Evolutionary conservation across 2,113 vertebrate genomes (phyloP).

Genomic region (Gasterosteus aculeatus): DNA sequence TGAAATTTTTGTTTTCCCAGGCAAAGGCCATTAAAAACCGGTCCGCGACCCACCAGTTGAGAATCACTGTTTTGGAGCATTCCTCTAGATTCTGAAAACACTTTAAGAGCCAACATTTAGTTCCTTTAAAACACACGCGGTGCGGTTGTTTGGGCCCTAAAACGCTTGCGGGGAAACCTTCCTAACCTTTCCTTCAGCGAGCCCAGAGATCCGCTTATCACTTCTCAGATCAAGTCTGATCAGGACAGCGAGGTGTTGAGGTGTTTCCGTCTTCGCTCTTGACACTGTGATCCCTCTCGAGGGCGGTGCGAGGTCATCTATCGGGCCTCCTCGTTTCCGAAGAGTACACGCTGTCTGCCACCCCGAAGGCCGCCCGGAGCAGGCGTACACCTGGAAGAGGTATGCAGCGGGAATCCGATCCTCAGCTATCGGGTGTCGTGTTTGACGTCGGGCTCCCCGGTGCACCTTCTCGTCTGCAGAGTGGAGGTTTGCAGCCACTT

Average conservation of each 20-base stretch:
- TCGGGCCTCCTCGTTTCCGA: slow-evolving; percentile 42
- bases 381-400: slow-evolving; percentile 71
- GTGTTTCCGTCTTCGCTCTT: slow-evolving; percentile 10
- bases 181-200: neutral
- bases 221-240: slow-evolving; percentile 12
- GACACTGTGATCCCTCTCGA: slow-evolving; percentile 18
- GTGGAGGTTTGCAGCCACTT: slow-evolving; percentile 67
- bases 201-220: neutral
- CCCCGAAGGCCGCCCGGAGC: slow-evolving; percentile 56
- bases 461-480: slow-evolving; percentile 58
- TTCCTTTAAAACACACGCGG: neutral
- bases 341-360: slow-evolving; percentile 30
- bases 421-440: slow-evolving; percentile 68
- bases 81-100: neutral
- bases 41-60: too few relatives aligned
- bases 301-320: slow-evolving; percentile 40
- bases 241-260: slow-evolving; percentile 28
- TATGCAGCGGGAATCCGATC: slow-evolving; percentile 67
- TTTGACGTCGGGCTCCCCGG: slow-evolving; percentile 61
- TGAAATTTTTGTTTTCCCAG: too few relatives aligned
- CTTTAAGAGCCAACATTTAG: neutral
- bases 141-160: neutral
- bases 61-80: too few relatives aligned
- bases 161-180: too few relatives aligned
- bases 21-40: too few relatives aligned